Percentiles rank a stretch among this genome's conserved stretches.
These are phyloP conservation scores for Cettia cetti DNA, from an alignment of 2,113 vertebrate genomes.

Conservation along the genomic window DNA sequence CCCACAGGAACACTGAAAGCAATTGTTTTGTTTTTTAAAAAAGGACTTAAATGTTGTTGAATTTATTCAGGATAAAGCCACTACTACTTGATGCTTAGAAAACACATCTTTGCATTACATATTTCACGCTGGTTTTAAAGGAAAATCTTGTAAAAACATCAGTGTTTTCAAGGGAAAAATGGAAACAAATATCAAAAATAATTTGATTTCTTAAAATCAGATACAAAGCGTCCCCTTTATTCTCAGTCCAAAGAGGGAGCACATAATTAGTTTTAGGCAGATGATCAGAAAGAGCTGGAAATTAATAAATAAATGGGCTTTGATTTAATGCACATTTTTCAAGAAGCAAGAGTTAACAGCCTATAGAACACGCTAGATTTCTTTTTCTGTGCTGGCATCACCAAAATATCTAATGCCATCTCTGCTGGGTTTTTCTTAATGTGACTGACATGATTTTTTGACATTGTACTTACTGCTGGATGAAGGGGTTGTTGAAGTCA, in stretches of 20 bases:
- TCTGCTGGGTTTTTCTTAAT: conserved; percentile 6
- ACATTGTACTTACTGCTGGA: conserved; percentile 71
- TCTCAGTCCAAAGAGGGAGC: neutral
- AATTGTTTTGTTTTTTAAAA: neutral
- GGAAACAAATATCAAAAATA: neutral
- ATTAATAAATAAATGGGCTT: conserved; percentile 29
- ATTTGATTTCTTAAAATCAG: neutral
- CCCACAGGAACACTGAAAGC: neutral
- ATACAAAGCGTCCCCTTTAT: neutral
- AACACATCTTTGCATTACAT: neutral
- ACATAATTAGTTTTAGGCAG: conserved; percentile 38
- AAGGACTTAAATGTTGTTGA: neutral
- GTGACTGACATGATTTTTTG: conserved; percentile 72
- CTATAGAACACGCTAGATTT: neutral
- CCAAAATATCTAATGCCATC: conserved; percentile 3
- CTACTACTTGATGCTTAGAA: neutral
- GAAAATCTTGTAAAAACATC: neutral
- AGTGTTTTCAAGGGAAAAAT: neutral
- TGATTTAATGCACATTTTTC: conserved; percentile 1
- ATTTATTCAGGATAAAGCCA: neutral
- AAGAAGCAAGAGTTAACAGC: neutral
- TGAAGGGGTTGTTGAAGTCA: conserved; percentile 79
- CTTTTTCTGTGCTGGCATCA: neutral
- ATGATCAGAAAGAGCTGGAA: conserved; percentile 35
- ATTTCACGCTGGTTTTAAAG: neutral